phyloP scores from a whole-genome alignment of 1,140 invertebrate species.

The Panagrolaimus sp. region DNA sequence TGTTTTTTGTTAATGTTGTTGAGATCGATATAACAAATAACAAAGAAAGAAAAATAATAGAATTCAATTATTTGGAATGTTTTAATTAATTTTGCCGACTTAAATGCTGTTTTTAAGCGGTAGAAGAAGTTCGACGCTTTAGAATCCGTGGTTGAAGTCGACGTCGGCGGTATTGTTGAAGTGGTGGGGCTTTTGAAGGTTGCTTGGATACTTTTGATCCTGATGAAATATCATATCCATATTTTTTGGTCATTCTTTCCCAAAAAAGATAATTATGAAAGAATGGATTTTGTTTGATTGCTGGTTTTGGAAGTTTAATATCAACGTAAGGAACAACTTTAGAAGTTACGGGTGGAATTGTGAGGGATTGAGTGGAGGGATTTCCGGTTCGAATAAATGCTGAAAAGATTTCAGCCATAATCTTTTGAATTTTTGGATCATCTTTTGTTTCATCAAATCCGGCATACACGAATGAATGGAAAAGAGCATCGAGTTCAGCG shows the following conservation, averaged over 20 bases:
- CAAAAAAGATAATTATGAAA: constrained; percentile 13
- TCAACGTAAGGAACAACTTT: not conserved
- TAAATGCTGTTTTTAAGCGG: too few relatives aligned
- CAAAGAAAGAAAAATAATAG: too few relatives aligned
- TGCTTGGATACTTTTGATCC: not conserved
- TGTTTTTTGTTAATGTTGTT: too few relatives aligned
- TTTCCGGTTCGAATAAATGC: not conserved
- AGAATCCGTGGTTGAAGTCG: too few relatives aligned
- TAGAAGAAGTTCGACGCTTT: too few relatives aligned
- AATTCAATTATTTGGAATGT: too few relatives aligned
- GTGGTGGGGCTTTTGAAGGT: not conserved
- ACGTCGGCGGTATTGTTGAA: not conserved
- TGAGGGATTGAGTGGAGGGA: not conserved
- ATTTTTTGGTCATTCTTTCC: constrained; percentile 1
- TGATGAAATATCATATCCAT: not conserved
- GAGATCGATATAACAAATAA: too few relatives aligned
- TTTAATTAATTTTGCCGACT: too few relatives aligned
- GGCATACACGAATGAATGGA: constrained; percentile 4
- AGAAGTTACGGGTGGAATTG: not conserved
- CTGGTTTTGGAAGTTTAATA: not conserved
- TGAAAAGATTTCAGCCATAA: not conserved
- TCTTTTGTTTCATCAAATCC: not conserved
- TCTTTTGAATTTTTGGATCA: constrained; percentile 1
- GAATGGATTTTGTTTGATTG: not conserved
- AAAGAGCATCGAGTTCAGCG: not conserved